Conservation (phyloP, 2,113 vertebrate genomes). For the Eupsittula cactorum region DNA sequence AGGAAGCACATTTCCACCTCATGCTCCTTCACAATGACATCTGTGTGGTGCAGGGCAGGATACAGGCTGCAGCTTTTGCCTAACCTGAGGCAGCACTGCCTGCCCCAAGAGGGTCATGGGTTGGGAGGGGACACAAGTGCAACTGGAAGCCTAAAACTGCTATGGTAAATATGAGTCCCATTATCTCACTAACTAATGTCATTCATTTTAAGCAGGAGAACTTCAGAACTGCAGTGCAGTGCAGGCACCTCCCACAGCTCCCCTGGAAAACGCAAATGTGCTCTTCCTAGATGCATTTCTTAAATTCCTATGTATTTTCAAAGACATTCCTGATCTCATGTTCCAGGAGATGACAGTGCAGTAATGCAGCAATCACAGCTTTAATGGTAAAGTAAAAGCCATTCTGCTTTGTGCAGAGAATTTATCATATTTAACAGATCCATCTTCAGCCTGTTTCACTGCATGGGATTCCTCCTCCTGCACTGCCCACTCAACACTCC, state of each 20-base stretch:
- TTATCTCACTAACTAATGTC: neutral
- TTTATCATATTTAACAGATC: slow-evolving; percentile 19
- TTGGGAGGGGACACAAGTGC: neutral
- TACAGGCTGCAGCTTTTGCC: neutral
- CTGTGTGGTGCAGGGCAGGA: rapidly evolving
- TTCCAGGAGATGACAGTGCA: slow-evolving; percentile 48
- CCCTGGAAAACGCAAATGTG: slow-evolving; percentile 19
- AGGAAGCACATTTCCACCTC: neutral
- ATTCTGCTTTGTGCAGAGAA: neutral
- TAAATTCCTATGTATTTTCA: slow-evolving; percentile 28
- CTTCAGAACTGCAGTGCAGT: slow-evolving; percentile 17
- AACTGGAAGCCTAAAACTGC: neutral
- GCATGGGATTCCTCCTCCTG: neutral
- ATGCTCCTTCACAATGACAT: neutral
- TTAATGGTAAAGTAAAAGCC: neutral
- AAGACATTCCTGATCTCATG: slow-evolving; percentile 7
- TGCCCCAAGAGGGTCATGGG: neutral
- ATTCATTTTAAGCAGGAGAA: slow-evolving; percentile 44
- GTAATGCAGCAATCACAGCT: neutral
- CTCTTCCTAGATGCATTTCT: slow-evolving; percentile 47
- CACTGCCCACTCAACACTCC: neutral
- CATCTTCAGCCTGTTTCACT: neutral
- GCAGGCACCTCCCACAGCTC: neutral
- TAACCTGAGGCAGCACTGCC: rapidly evolving
- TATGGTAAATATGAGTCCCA: neutral